Percentiles rank a stretch among this genome's conserved stretches.
These are phyloP conservation scores for Odontamblyopus lacepedii DNA, from an alignment of 2,797 vertebrate species.

Conservation along the genomic window DNA sequence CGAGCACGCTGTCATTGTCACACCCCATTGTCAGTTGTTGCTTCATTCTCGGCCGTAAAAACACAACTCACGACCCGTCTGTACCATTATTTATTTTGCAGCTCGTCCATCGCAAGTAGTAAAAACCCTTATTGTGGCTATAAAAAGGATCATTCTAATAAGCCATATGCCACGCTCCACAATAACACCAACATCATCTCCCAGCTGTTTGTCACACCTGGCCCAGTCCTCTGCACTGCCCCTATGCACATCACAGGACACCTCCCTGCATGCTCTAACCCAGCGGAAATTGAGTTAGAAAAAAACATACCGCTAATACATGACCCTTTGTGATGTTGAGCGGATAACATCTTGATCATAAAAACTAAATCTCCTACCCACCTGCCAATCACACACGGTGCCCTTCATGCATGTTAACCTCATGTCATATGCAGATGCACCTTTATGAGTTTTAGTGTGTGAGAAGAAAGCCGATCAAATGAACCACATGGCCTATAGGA, in stretches of 20 bases:
- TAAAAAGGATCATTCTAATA: conserved; percentile 31
- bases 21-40: conserved; percentile 2
- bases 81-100: conserved; percentile 24
- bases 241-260: conserved; percentile 18
- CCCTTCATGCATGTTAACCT: conserved; percentile 60
- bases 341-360: conserved; percentile 35
- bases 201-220: conserved; percentile 46
- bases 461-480: conserved; percentile 46
- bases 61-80: conserved; percentile 11
- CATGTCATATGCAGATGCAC: conserved; percentile 53
- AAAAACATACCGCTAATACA: conserved; percentile 11
- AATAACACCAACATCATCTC: conserved; percentile 20
- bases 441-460: conserved; percentile 36
- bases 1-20: background rate
- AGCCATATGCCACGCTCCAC: conserved; percentile 21
- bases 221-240: conserved; percentile 21
- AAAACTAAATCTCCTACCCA: conserved; percentile 27
- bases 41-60: conserved; percentile 8
- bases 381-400: conserved; percentile 56
- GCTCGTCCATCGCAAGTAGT: conserved; percentile 12
- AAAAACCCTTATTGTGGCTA: conserved; percentile 18
- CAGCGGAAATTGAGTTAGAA: conserved; percentile 42
- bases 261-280: background rate
- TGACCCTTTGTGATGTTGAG: conserved; percentile 18
- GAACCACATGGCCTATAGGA: conserved; percentile 36